Evolutionary conservation across 2,888 invertebrate genomes (phyloP).

Genomic region (Galeopsomyia nigrocyanea): DNA sequence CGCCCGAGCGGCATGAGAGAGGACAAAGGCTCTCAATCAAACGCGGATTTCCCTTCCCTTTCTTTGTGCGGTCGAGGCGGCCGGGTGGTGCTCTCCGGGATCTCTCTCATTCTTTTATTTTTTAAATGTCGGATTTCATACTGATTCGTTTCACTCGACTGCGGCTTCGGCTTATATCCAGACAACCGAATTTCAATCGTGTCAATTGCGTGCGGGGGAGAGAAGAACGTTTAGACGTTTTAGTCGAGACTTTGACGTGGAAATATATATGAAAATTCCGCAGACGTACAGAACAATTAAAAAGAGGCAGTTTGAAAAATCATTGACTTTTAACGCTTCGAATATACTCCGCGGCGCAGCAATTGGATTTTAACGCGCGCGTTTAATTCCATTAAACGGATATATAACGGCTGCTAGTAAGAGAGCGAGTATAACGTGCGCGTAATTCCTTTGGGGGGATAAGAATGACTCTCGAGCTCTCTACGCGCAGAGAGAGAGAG

Average conservation of each 20-base stretch:
- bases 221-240: no score
- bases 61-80: background rate
- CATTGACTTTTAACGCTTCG: slow-evolving; percentile 29
- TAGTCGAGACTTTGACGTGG: no score
- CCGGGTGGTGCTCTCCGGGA: slow-evolving; percentile 1
- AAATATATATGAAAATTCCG: no score
- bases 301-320: no score
- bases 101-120: slow-evolving; percentile 24
- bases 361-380: slow-evolving; percentile 52
- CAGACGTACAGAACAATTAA: no score
- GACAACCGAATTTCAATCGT: no score
- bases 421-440: slow-evolving; percentile 43
- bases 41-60: slow-evolving; percentile 14
- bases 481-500: slow-evolving; percentile 25
- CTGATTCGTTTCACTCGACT: no score
- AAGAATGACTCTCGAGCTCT: slow-evolving; percentile 46
- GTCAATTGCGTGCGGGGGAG: no score
- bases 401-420: slow-evolving; percentile 7
- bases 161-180: no score
- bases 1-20: no score
- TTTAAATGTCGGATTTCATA: background rate
- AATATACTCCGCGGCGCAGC: slow-evolving; percentile 40
- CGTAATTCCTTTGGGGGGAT: slow-evolving; percentile 48
- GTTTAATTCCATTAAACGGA: slow-evolving; percentile 55
- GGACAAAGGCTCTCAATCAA: slow-evolving; percentile 46